Conservation (phyloP, 2,113 vertebrate species). For the Dipodomys stephensi region DNA sequence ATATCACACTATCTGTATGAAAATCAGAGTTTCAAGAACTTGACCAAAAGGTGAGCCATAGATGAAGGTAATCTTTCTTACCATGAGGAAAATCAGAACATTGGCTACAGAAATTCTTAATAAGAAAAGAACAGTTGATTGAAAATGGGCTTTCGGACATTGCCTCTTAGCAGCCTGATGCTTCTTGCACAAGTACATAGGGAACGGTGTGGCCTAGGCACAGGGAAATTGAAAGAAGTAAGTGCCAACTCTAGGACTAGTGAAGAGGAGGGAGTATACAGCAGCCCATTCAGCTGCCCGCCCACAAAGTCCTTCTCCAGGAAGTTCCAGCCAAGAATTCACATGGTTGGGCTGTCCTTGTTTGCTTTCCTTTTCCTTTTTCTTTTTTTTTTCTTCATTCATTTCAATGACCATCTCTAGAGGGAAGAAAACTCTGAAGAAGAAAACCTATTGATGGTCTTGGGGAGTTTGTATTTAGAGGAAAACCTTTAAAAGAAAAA, state of each 20-base stretch:
- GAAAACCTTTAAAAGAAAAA: background rate
- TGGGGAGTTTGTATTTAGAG: slow-evolving; percentile 13
- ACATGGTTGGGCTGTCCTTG: slow-evolving; percentile 78
- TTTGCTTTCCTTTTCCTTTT: no score
- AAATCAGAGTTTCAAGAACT: background rate
- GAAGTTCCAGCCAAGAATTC: slow-evolving; percentile 79
- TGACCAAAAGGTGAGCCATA: background rate
- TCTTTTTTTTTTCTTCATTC: slow-evolving; percentile 52
- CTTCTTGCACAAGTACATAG: slow-evolving; percentile 68
- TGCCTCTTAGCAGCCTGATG: slow-evolving; percentile 62
- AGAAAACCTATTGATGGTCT: slow-evolving; percentile 63
- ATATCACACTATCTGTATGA: background rate
- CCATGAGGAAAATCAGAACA: background rate
- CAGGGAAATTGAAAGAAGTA: slow-evolving; percentile 76
- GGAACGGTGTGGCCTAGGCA: slow-evolving; percentile 66
- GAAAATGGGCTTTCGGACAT: slow-evolving; percentile 6
- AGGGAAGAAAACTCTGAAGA: slow-evolving; percentile 67
- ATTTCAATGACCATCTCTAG: slow-evolving; percentile 77
- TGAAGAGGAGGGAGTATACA: slow-evolving; percentile 12
- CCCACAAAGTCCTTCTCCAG: slow-evolving; percentile 83
- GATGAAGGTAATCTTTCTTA: background rate
- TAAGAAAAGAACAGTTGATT: background rate
- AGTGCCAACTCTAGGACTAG: slow-evolving; percentile 80
- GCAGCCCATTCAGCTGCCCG: slow-evolving; percentile 82
- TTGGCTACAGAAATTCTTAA: slow-evolving; percentile 7